Conservation (phyloP, 2,797 vertebrate genomes). For the Eupleurogrammus muticus region DNA sequence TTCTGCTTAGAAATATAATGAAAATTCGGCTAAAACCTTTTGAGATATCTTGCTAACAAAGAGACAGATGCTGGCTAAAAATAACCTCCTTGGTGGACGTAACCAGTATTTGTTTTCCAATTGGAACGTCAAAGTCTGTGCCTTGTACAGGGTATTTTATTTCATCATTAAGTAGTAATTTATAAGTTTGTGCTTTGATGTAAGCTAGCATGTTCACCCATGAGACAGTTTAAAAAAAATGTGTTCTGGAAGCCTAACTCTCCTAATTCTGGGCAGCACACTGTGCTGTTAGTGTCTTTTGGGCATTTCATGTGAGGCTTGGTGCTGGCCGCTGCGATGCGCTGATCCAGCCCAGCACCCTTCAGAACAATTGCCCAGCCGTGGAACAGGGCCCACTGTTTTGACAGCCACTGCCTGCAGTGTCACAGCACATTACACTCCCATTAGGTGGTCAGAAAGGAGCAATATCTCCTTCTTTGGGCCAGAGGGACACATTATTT, state of each 20-base stretch:
- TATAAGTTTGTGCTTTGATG: conserved; percentile 26
- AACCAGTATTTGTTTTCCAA: conserved; percentile 23
- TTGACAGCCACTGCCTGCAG: conserved; percentile 78
- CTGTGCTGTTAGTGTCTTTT: conserved; percentile 34
- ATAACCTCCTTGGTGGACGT: too few species aligned
- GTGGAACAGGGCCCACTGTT: conserved; percentile 71
- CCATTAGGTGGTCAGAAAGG: conserved; percentile 71
- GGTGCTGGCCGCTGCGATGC: conserved; percentile 61
- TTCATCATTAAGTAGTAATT: conserved; percentile 12
- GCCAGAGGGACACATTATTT: conserved; percentile 45
- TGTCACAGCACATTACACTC: conserved; percentile 78
- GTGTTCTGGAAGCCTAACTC: conserved; percentile 13
- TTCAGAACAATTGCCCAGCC: conserved; percentile 75
- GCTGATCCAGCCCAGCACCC: conserved; percentile 76
- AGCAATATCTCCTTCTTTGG: conserved; percentile 52
- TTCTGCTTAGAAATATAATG: too few species aligned
- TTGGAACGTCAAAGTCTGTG: conserved; percentile 2
- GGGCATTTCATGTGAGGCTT: conserved; percentile 43
- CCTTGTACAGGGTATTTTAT: conserved; percentile 13
- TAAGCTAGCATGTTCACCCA: conserved; percentile 6
- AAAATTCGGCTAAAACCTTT: too few species aligned
- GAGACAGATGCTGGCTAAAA: too few species aligned
- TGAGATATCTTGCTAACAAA: too few species aligned
- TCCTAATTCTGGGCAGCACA: conserved; percentile 27
- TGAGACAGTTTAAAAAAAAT: background rate